These are phyloP conservation scores for Diplodus puntazzo DNA, from an alignment of 2,797 vertebrate genomes.

Conservation along the genomic window DNA sequence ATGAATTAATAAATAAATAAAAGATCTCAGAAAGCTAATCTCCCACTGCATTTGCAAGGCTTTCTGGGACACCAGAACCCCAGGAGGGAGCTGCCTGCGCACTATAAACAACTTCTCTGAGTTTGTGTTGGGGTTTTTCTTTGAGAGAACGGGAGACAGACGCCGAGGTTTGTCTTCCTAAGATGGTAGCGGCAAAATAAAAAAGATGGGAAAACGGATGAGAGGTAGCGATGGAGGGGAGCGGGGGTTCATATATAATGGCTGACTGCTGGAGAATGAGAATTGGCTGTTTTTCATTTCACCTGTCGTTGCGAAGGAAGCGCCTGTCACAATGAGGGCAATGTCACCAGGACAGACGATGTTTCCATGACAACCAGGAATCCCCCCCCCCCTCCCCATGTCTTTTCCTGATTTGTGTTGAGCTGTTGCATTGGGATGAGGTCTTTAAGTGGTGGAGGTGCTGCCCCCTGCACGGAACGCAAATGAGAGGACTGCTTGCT, in stretches of 20 bases:
- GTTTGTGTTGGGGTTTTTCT: constrained; percentile 54
- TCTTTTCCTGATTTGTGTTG: constrained; percentile 44
- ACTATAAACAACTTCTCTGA: constrained; percentile 72
- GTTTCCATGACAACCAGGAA: constrained; percentile 76
- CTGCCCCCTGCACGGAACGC: neutral
- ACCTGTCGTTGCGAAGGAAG: constrained; percentile 70
- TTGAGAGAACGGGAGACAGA: constrained; percentile 55
- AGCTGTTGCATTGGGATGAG: constrained; percentile 32
- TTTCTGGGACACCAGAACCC: constrained; percentile 75
- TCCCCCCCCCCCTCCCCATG: neutral
- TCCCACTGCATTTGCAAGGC: constrained; percentile 60
- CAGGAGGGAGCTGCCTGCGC: constrained; percentile 62
- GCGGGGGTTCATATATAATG: constrained; percentile 64
- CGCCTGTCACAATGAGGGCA: constrained; percentile 69
- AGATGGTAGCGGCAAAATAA: constrained; percentile 61
- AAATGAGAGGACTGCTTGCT: constrained; percentile 22
- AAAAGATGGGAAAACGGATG: constrained; percentile 47
- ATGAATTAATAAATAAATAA: neutral
- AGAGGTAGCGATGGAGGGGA: constrained; percentile 30
- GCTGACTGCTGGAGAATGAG: constrained; percentile 68
- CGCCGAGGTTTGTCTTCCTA: constrained; percentile 59
- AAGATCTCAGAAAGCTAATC: constrained; percentile 62
- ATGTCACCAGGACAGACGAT: constrained; percentile 64
- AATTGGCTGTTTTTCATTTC: constrained; percentile 76
- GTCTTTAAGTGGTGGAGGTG: constrained; percentile 35